Evolutionary conservation across 2,888 invertebrate genomes (phyloP), one percentile per base, ranked within the genome.

Genomic region (Morinoia aosen): DNA sequence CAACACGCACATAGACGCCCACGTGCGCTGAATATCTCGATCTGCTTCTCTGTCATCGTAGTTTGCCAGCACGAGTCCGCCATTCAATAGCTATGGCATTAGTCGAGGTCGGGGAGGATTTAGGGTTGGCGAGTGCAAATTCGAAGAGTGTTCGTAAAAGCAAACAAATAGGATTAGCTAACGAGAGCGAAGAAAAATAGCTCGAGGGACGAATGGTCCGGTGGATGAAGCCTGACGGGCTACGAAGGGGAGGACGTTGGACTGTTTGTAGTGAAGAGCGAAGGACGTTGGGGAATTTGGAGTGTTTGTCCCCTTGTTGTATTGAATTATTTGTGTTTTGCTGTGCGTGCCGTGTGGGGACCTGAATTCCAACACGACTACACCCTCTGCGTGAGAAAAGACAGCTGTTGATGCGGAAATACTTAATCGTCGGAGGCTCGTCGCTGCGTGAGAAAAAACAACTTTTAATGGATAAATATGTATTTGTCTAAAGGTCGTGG

Each of bases 111-210:
- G 7, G 4, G 90, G 90, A 90, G 90, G 39, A 48, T 39, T 39
- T 39, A 39, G 90, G 48, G 90, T 90, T 39, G 90, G 16, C 90
- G 90, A 90, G 90, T 90, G 90, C 16, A 90, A 39, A 90, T 90
- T 39, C 90, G 40, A 40, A 90, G 90, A 90, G 90, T 40, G 90
- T 90, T 90, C 90, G 90, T 39, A 90, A 48, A 48, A 90, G 90
- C 90, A 90, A 90, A 90, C 40, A 90, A 90, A 90, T 90, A 19
- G 90, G 90, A 90, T 90, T 90, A 90, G 90, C 90, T 90, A 90
- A 90, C 90, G 90, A 90, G 90, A 90, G 40, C 7, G 90, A 90
- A 90, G 90, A 90, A 90, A 90, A 90, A 90, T 90, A 48, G 19
- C 48, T 90, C 90, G 48, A 33, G 16, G 48, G 90, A 76, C 40